Percentiles rank a stretch among this genome's conserved stretches.
Conservation (phyloP, 2,888 invertebrate species). For the Andrena haemorrhoa region DNA sequence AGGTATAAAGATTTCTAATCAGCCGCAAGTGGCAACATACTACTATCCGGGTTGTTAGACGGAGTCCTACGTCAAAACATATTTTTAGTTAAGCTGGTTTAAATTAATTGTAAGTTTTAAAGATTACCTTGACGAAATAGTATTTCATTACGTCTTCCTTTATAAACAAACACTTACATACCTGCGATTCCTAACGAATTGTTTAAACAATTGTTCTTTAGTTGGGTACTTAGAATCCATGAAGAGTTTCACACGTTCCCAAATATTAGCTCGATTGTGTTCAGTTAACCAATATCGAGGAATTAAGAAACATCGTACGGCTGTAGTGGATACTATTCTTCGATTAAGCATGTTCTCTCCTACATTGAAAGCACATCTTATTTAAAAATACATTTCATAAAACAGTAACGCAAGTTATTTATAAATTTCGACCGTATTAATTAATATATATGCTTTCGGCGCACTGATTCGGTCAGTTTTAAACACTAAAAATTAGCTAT, state of each 20-base stretch:
- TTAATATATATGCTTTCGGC: no score
- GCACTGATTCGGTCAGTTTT: no score
- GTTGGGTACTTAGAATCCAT: constrained; percentile 87
- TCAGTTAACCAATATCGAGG: constrained; percentile 90
- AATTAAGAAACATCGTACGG: constrained; percentile 89
- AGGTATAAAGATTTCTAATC: no score
- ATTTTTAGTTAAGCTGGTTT: no score
- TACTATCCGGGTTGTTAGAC: no score
- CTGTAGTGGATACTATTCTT: constrained; percentile 88
- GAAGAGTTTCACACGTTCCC: constrained; percentile 88
- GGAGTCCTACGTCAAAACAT: no score
- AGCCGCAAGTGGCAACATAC: no score
- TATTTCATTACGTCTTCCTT: not conserved
- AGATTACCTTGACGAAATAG: no score
- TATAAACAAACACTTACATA: constrained; percentile 50
- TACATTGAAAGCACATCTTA: constrained; percentile 47
- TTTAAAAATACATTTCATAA: not conserved
- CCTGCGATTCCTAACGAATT: constrained; percentile 86
- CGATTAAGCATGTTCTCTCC: constrained; percentile 89
- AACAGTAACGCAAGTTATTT: not conserved
- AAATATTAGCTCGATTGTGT: constrained; percentile 88
- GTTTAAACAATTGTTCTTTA: constrained; percentile 86
- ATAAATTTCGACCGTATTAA: no score
- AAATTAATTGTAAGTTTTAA: no score
- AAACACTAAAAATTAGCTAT: no score